Conservation (phyloP, 2,888 invertebrate species). For the Tryphoninae sp. region DNA sequence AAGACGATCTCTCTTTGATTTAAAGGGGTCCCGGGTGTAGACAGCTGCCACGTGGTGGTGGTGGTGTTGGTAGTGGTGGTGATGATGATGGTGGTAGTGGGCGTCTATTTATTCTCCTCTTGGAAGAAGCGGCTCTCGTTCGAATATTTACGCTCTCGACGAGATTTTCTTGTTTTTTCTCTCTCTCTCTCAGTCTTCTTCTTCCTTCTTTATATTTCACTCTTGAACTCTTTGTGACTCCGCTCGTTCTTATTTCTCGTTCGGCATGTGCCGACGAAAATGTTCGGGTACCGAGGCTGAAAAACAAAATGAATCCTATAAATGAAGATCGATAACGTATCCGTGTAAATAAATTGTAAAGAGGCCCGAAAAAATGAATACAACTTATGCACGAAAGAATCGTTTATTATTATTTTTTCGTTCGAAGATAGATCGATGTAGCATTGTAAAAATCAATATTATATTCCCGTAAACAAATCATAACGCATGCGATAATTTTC, state of each 20-base stretch:
- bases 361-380: neutral
- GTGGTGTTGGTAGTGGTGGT: constrained; percentile 46
- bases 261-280: constrained; percentile 34
- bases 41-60: constrained; percentile 72
- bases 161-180: constrained; percentile 46
- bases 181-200: constrained; percentile 13
- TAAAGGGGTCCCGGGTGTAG: constrained; percentile 71
- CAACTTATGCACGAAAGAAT: too few species aligned
- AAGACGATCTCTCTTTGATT: constrained; percentile 71
- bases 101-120: constrained; percentile 75
- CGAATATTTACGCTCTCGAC: constrained; percentile 68
- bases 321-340: constrained; percentile 31
- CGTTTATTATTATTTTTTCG: too few species aligned
- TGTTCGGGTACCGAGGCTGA: constrained; percentile 16
- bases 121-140: constrained; percentile 69
- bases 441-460: constrained; percentile 32
- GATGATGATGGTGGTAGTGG: constrained; percentile 64
- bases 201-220: constrained; percentile 58
- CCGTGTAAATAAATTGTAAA: constrained; percentile 10
- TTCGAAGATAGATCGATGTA: neutral
- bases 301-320: constrained; percentile 14
- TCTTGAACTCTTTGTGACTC: constrained; percentile 59
- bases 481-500: constrained; percentile 35
- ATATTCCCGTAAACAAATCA: constrained; percentile 16
- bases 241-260: constrained; percentile 37